Percentiles rank a stretch among this genome's conserved stretches.
These are phyloP conservation scores for Pogonocichla stellata DNA, from an alignment of 2,113 vertebrate species.

Conservation along the genomic window DNA sequence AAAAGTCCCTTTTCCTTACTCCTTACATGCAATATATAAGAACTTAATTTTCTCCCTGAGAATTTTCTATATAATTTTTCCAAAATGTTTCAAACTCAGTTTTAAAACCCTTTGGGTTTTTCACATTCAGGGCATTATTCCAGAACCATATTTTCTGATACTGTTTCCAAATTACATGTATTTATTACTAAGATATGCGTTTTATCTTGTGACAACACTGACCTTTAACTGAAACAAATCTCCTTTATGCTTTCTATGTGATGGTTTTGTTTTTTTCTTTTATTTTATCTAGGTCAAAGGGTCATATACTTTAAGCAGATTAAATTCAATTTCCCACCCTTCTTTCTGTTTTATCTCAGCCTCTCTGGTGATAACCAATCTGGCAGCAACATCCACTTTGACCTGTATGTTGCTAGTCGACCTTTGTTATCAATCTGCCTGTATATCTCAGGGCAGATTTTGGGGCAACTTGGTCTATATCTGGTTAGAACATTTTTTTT, in stretches of 20 bases:
- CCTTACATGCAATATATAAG: not conserved
- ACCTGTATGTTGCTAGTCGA: not conserved
- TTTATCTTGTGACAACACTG: not conserved
- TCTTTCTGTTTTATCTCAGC: not conserved
- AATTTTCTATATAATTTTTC: not conserved
- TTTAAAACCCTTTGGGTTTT: not conserved
- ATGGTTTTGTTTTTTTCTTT: fast-evolving
- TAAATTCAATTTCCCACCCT: not conserved
- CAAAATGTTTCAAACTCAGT: not conserved
- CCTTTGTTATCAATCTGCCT: not conserved
- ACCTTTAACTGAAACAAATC: not conserved
- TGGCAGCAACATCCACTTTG: not conserved
- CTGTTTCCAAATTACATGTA: not conserved
- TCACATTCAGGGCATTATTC: not conserved
- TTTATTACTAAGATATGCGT: not conserved
- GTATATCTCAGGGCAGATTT: not conserved
- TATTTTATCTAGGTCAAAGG: not conserved
- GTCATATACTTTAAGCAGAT: not conserved
- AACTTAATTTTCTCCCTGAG: not conserved
- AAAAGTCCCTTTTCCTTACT: not conserved
- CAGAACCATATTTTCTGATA: not conserved
- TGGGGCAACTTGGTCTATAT: not conserved
- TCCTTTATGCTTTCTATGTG: not conserved
- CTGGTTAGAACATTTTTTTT: not conserved
- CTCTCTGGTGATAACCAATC: not conserved